phyloP scores from a whole-genome alignment of 2,113 vertebrate genomes.

The Murina feae region DNA sequence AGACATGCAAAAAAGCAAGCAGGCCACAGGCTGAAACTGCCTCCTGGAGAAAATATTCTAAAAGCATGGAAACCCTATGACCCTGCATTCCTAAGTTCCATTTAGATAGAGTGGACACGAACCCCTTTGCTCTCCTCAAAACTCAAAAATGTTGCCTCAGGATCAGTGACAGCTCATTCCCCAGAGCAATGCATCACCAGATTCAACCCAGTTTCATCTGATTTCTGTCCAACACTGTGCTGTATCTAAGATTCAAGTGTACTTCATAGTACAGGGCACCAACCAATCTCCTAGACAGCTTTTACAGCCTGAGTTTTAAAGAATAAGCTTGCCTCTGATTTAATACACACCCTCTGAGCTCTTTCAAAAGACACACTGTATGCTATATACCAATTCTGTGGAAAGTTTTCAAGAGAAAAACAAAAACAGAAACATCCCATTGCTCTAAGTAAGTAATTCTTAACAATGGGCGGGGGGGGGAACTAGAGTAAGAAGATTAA shows the following conservation, averaged over 20 bases:
- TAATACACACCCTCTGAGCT: neutral
- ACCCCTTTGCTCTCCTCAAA: neutral
- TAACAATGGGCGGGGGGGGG: neutral
- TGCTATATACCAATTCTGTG: neutral
- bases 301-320: neutral
- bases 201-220: neutral
- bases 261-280: neutral
- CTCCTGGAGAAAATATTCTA: neutral
- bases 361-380: neutral
- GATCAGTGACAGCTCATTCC: neutral
- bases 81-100: neutral
- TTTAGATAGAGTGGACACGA: rapidly evolving
- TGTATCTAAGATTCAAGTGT: neutral
- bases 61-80: neutral
- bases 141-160: neutral
- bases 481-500: neutral
- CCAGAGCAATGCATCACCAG: neutral
- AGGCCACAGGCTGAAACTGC: neutral
- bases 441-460: neutral
- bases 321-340: neutral
- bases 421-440: neutral
- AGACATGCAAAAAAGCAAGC: neutral
- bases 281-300: neutral
- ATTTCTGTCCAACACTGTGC: neutral
- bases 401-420: neutral